Evolutionary conservation across 1,140 invertebrate genomes (phyloP).

Genomic region (Dendroctonus ponderosae): DNA sequence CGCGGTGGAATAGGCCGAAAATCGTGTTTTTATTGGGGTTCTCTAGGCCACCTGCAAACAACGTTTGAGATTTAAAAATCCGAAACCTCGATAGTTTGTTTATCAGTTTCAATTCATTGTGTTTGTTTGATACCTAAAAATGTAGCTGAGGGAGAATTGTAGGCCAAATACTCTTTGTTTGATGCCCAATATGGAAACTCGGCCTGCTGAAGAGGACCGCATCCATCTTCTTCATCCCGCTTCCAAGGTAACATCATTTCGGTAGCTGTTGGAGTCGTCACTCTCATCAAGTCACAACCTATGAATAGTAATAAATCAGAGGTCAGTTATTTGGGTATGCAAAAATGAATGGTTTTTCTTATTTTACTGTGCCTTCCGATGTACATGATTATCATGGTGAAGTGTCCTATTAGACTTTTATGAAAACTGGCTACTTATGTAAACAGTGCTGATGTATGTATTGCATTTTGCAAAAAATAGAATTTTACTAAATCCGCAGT

Average conservation of each 20-base stretch:
- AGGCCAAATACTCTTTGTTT: conserved; percentile 89
- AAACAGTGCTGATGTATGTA: too few relatives aligned
- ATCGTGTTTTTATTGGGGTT: conserved; percentile 68
- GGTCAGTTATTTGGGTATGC: background rate
- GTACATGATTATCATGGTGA: too few relatives aligned
- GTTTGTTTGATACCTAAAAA: conserved; percentile 66
- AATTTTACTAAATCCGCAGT: too few relatives aligned
- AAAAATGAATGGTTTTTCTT: background rate
- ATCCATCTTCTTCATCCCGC: conserved; percentile 67
- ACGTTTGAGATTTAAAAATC: background rate
- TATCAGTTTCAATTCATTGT: too few relatives aligned
- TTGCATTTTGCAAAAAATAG: too few relatives aligned
- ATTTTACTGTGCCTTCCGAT: too few relatives aligned
- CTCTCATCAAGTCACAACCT: conserved; percentile 62
- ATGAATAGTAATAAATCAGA: background rate
- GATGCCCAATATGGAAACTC: conserved; percentile 91
- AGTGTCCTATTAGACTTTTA: too few relatives aligned
- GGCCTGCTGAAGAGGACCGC: conserved; percentile 74
- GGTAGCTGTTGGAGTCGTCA: conserved; percentile 78
- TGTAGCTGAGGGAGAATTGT: conserved; percentile 86
- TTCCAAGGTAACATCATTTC: conserved; percentile 89
- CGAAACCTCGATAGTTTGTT: too few relatives aligned
- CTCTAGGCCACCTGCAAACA: conserved; percentile 61
- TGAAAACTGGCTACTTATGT: too few relatives aligned
- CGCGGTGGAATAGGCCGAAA: conserved; percentile 68